phyloP scores from a whole-genome alignment of 2,797 vertebrate genomes.

The Numenius phaeopus region DNA sequence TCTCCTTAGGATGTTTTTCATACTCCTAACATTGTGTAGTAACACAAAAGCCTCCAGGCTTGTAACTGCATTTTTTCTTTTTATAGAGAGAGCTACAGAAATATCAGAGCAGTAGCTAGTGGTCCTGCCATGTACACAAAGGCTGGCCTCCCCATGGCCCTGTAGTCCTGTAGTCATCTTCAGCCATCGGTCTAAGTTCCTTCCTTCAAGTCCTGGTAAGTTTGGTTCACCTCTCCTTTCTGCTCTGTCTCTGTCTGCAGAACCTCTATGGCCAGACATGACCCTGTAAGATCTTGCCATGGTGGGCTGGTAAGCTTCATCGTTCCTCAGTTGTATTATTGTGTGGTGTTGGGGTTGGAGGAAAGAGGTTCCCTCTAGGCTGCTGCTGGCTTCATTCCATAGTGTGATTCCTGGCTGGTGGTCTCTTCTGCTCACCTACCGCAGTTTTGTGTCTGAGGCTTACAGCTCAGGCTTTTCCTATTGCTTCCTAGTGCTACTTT shows the following conservation, averaged over 20 bases:
- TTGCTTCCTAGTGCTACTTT: neutral
- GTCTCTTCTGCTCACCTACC: neutral
- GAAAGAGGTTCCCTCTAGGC: neutral
- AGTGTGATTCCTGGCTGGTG: neutral
- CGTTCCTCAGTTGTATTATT: neutral
- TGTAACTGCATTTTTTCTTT: neutral
- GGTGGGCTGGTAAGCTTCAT: neutral
- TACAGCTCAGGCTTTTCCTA: neutral
- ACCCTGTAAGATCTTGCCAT: neutral
- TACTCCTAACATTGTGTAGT: neutral
- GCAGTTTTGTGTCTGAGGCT: neutral
- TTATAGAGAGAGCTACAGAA: neutral
- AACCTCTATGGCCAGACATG: neutral
- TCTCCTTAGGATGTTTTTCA: neutral
- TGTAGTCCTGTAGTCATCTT: neutral
- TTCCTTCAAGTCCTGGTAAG: neutral
- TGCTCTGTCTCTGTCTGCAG: neutral
- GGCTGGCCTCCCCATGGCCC: neutral
- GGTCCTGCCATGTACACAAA: neutral
- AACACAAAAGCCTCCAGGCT: neutral
- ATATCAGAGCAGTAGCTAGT: neutral
- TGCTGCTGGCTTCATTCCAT: neutral
- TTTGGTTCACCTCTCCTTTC: neutral
- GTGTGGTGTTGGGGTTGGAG: neutral
- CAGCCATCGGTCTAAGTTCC: neutral